Evolutionary conservation across 2,888 invertebrate genomes (phyloP).

Genomic region (Eueremaeus valkanovi): DNA sequence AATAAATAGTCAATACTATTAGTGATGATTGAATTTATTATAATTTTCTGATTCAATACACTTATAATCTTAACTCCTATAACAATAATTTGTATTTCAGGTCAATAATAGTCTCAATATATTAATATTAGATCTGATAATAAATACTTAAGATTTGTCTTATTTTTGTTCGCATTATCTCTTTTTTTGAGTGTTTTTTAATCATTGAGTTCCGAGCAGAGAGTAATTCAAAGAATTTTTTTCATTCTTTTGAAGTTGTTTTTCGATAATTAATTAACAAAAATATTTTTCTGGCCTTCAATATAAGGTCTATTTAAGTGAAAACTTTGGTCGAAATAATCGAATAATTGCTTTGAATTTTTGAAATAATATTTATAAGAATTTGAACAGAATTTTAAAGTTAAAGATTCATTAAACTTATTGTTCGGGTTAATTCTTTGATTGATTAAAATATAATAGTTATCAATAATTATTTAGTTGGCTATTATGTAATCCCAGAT

Average conservation of each 20-base stretch:
- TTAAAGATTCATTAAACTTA: too few species aligned
- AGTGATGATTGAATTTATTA: too few species aligned
- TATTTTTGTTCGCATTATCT: not conserved
- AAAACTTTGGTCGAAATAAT: not conserved
- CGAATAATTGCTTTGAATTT: too few species aligned
- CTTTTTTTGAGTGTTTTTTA: not conserved
- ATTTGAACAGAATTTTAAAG: not conserved
- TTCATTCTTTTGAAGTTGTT: not conserved
- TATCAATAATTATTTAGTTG: too few species aligned
- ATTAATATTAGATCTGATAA: not conserved
- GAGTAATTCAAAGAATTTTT: not conserved
- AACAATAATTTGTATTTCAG: too few species aligned
- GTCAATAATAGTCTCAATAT: not conserved
- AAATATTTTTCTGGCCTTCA: conserved; percentile 8
- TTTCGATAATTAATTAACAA: not conserved
- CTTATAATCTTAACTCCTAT: too few species aligned
- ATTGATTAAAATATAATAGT: not conserved
- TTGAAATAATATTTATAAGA: too few species aligned
- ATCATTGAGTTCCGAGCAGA: not conserved
- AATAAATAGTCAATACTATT: too few species aligned
- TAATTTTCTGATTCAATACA: too few species aligned
- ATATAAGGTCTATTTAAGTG: not conserved
- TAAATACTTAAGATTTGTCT: not conserved
- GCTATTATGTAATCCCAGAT: too few species aligned
- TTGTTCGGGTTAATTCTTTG: not conserved